Evolutionary conservation across 2,797 vertebrate species (phyloP).

Genomic region (Xerus rutilus): DNA sequence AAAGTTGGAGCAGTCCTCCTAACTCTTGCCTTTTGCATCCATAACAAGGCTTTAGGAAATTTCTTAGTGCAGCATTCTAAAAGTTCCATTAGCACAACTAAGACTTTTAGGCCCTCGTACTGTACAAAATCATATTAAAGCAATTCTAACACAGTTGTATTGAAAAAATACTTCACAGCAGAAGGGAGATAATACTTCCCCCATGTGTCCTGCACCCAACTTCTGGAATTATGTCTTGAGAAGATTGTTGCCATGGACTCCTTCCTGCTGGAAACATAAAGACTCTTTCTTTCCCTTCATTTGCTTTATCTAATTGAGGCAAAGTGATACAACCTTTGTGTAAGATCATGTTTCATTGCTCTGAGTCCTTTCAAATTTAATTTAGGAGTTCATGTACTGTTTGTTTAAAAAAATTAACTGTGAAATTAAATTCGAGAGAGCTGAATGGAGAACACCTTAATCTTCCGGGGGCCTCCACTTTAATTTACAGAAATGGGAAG

Average conservation of each 20-base stretch:
- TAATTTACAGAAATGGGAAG: background rate
- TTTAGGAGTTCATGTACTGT: background rate
- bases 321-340: background rate
- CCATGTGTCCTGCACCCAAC: background rate
- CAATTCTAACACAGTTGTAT: background rate
- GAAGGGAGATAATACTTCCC: slow-evolving; percentile 13
- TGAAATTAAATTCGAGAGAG: slow-evolving; percentile 34
- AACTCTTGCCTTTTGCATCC: background rate
- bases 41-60: background rate
- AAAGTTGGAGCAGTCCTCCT: background rate
- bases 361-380: background rate
- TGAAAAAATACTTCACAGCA: slow-evolving; percentile 6
- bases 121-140: slow-evolving; percentile 22
- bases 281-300: background rate
- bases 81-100: background rate
- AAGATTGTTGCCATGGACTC: background rate
- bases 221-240: background rate
- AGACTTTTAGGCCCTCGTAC: background rate
- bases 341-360: background rate
- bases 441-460: background rate
- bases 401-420: background rate
- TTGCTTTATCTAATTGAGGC: background rate
- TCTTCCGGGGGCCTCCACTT: background rate
- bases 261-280: background rate
- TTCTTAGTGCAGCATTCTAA: background rate